These are phyloP conservation scores for Platorchestia sp. DNA, from an alignment of 1,140 invertebrate genomes.

Conservation along the genomic window DNA sequence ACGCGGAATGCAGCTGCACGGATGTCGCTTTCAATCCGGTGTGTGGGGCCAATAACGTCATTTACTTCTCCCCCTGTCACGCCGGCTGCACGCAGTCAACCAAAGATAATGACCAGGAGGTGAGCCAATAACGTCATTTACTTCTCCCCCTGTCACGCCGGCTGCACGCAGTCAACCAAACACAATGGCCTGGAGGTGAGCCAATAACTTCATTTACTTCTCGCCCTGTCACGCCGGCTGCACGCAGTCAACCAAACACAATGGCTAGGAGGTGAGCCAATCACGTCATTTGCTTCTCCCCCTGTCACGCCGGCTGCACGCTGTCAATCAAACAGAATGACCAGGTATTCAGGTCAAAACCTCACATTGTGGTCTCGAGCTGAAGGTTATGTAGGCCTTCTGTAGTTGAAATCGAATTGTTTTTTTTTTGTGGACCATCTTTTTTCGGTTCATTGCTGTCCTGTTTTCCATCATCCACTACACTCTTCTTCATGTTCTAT, in stretches of 20 bases:
- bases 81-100: slow-evolving; percentile 67
- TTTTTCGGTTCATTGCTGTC: too few species aligned
- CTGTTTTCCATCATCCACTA: too few species aligned
- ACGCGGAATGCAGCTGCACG: slow-evolving; percentile 77
- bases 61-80: slow-evolving; percentile 70
- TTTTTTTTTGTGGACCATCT: too few species aligned
- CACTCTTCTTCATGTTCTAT: too few species aligned
- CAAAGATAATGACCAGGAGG: not conserved
- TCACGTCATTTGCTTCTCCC: slow-evolving; percentile 69
- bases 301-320: slow-evolving; percentile 71
- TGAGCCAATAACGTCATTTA: not conserved
- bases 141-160: slow-evolving; percentile 58
- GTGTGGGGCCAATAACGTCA: slow-evolving; percentile 70
- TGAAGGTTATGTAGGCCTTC: too few species aligned
- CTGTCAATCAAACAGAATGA: slow-evolving; percentile 70
- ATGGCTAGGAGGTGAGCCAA: slow-evolving; percentile 72
- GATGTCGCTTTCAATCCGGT: slow-evolving; percentile 70
- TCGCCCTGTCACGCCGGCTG: slow-evolving; percentile 77
- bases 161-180: slow-evolving; percentile 65
- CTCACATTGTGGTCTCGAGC: too few species aligned
- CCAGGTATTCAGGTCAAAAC: not conserved
- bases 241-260: slow-evolving; percentile 71
- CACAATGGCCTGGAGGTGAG: not conserved
- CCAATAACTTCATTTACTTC: not conserved
- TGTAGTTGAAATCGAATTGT: not conserved